A percentile compares a stretch with the other conserved stretches of the same genome.
phyloP scores from a whole-genome alignment of 1,140 invertebrate species.

The Phthorimaea operculella region DNA sequence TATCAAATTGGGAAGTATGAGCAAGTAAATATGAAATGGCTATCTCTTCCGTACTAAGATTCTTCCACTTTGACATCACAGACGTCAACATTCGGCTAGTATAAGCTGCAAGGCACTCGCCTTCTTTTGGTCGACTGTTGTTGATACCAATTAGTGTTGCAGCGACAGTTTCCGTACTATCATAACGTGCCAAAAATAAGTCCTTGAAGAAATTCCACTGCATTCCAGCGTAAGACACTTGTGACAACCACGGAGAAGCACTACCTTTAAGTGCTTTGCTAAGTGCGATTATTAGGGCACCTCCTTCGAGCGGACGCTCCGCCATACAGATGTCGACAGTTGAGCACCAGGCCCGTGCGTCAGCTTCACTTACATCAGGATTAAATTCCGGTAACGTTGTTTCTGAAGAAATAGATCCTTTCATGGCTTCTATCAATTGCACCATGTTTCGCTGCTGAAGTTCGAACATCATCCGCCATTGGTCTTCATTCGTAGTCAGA shows the following conservation, averaged over 20 bases:
- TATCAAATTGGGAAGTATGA: slow-evolving; percentile 10
- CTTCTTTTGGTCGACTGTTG: background rate
- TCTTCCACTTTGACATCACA: slow-evolving; percentile 6
- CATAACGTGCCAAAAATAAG: background rate
- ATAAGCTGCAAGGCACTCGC: slow-evolving; percentile 8
- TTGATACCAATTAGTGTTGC: background rate
- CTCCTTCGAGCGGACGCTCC: background rate
- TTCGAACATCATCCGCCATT: background rate
- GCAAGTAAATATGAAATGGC: slow-evolving; percentile 9
- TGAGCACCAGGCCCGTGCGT: background rate
- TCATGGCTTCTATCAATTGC: background rate
- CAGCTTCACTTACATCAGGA: background rate
- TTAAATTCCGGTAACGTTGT: slow-evolving; percentile 1
- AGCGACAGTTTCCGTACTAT: background rate
- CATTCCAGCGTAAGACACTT: slow-evolving; percentile 16
- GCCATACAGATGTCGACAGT: slow-evolving; percentile 4
- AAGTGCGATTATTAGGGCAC: background rate
- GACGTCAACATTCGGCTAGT: slow-evolving; percentile 6
- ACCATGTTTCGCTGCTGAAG: background rate
- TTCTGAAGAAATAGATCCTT: background rate
- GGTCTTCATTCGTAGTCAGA: background rate
- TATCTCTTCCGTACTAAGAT: slow-evolving; percentile 7
- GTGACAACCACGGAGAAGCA: slow-evolving; percentile 1
- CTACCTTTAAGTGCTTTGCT: slow-evolving; percentile 2
- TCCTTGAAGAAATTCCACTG: slow-evolving; percentile 17